phyloP scores from a whole-genome alignment of 2,797 vertebrate genomes.

The Scleropages formosus region DNA sequence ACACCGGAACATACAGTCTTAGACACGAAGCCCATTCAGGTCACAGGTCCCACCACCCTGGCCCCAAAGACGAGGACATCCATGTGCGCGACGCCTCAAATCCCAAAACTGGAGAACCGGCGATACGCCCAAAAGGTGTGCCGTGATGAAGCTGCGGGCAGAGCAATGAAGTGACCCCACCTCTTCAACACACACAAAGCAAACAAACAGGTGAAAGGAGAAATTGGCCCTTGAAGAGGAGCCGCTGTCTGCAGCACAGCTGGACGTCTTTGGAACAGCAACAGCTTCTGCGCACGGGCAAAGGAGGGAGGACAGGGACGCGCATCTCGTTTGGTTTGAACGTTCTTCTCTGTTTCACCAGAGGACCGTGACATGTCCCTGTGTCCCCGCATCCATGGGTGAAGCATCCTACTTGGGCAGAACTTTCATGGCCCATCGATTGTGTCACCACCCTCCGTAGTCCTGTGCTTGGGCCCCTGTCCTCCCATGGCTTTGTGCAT shows the following conservation, averaged over 20 bases:
- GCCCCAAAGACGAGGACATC: slow-evolving; percentile 3
- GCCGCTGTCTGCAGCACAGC: background rate
- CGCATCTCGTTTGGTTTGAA: background rate
- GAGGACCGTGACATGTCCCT: background rate
- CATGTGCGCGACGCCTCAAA: slow-evolving; percentile 12
- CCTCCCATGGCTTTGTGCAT: slow-evolving; percentile 51
- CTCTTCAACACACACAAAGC: background rate
- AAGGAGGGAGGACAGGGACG: slow-evolving; percentile 1
- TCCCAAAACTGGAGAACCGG: slow-evolving; percentile 6
- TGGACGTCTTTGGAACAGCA: background rate
- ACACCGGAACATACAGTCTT: slow-evolving; percentile 14
- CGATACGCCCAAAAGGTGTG: background rate
- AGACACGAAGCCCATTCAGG: background rate
- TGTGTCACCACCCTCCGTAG: background rate
- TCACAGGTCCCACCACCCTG: slow-evolving; percentile 6
- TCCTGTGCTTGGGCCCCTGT: background rate
- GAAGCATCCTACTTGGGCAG: no score
- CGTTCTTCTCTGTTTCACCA: background rate
- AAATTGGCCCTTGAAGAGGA: background rate
- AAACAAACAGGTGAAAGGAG: background rate
- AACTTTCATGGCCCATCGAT: slow-evolving; percentile 1
- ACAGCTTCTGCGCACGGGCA: background rate
- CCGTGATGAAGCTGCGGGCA: slow-evolving; percentile 3
- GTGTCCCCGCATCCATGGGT: no score
- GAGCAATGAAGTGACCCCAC: background rate